These are phyloP conservation scores for Halesus radiatus DNA, from an alignment of 1,140 invertebrate genomes.

Conservation along the genomic window DNA sequence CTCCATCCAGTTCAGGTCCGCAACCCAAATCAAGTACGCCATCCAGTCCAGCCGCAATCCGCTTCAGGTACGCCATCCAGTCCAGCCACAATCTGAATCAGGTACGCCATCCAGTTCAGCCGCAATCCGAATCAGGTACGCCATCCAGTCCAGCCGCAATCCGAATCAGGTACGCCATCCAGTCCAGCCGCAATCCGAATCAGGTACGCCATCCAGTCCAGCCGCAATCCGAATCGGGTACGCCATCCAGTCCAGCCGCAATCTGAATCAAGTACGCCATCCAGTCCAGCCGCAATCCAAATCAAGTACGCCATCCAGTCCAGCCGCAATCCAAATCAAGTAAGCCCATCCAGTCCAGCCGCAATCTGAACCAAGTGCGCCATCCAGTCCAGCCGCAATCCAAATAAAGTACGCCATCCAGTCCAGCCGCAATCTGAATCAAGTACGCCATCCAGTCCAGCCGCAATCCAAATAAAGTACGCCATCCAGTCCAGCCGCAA, in stretches of 20 bases:
- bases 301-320: slow-evolving; percentile 8
- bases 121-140: background rate
- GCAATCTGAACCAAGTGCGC: background rate
- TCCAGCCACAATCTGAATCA: background rate
- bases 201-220: background rate
- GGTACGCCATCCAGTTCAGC: background rate
- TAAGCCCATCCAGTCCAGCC: background rate
- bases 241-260: slow-evolving; percentile 3
- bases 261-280: background rate
- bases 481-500: no score
- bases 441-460: background rate
- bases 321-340: background rate
- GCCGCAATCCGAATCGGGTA: background rate
- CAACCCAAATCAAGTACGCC: background rate
- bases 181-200: background rate
- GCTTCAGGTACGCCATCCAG: background rate
- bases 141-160: slow-evolving; percentile 8
- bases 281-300: slow-evolving; percentile 9
- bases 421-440: background rate
- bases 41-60: slow-evolving; percentile 1
- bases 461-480: no score
- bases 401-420: background rate
- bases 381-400: slow-evolving; percentile 1
- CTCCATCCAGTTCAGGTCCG: slow-evolving; percentile 10
- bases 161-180: slow-evolving; percentile 8